These are phyloP conservation scores for Oreortyx pictus DNA, from an alignment of 2,797 vertebrate species.

Conservation along the genomic window DNA sequence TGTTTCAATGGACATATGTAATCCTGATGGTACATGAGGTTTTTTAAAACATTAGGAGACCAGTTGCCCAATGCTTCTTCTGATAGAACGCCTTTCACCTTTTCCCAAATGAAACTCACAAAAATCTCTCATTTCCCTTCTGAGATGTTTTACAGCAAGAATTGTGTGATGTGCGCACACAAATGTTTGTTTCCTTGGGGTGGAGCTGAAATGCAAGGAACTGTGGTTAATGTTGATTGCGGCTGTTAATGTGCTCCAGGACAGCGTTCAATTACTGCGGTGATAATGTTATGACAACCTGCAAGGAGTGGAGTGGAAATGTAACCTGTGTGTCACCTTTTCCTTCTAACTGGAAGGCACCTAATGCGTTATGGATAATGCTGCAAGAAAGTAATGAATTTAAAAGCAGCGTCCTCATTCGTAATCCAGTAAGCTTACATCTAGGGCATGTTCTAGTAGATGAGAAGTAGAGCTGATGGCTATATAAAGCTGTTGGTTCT, in stretches of 20 bases:
- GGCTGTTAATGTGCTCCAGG: background rate
- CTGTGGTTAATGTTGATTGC: rapidly evolving
- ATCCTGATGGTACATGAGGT: background rate
- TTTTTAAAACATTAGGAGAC: background rate
- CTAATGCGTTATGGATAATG: background rate
- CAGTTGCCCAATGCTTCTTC: background rate
- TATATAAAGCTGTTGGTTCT: background rate
- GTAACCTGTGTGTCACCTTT: background rate
- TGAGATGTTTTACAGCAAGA: background rate
- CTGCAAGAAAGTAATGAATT: background rate
- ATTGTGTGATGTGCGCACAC: background rate
- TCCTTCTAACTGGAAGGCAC: background rate
- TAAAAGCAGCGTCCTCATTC: background rate
- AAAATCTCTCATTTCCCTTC: background rate
- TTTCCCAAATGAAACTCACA: background rate
- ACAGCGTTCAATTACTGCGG: background rate
- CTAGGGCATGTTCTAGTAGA: background rate
- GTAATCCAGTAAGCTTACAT: background rate
- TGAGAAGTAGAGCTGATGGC: background rate
- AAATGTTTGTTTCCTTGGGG: background rate
- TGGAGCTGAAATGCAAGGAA: background rate
- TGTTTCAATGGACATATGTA: background rate
- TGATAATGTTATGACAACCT: rapidly evolving
- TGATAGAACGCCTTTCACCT: background rate
- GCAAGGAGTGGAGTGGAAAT: background rate